A percentile compares a stretch with the other conserved stretches of the same genome.
Evolutionary conservation across 2,888 invertebrate species (phyloP).

Genomic region (Eucriotettix oculatus): DNA sequence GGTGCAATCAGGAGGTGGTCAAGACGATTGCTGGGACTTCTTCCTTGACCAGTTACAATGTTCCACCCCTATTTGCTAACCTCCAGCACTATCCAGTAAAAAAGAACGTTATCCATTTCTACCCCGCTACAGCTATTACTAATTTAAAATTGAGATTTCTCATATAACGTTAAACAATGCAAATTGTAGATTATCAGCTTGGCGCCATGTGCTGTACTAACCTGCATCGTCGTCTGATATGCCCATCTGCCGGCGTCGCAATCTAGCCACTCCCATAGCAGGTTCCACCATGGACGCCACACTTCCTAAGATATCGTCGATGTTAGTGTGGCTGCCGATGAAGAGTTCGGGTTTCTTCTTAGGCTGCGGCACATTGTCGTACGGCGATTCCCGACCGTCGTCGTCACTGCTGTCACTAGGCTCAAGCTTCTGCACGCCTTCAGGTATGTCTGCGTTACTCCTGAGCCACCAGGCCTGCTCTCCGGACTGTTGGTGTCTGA

Average conservation of each 20-base stretch:
- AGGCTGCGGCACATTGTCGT: conserved; percentile 43
- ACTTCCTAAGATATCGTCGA: conserved; percentile 71
- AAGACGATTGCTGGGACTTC: too few species aligned
- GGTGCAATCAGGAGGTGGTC: too few species aligned
- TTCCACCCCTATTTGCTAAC: too few species aligned
- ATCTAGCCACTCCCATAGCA: conserved; percentile 5
- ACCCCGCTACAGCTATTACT: too few species aligned
- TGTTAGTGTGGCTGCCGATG: conserved; percentile 71
- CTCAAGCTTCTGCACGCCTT: conserved; percentile 11
- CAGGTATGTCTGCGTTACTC: conserved; percentile 17
- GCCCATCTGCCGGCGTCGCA: not conserved
- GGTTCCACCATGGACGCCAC: conserved; percentile 18
- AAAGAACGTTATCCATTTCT: too few species aligned
- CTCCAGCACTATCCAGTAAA: too few species aligned
- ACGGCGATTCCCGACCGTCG: conserved; percentile 42
- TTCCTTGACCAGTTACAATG: too few species aligned
- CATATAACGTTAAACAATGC: too few species aligned
- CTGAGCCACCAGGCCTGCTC: conserved; percentile 19
- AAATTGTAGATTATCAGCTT: too few species aligned
- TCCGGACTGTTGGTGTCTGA: conserved; percentile 15
- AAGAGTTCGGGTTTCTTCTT: conserved; percentile 38
- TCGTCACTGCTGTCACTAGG: conserved; percentile 3
- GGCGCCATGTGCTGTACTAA: not conserved
- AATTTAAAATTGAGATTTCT: too few species aligned
- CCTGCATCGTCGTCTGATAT: not conserved